Evolutionary conservation across 1,140 invertebrate species (phyloP).

Genomic region (Rhagoletis pomonella): DNA sequence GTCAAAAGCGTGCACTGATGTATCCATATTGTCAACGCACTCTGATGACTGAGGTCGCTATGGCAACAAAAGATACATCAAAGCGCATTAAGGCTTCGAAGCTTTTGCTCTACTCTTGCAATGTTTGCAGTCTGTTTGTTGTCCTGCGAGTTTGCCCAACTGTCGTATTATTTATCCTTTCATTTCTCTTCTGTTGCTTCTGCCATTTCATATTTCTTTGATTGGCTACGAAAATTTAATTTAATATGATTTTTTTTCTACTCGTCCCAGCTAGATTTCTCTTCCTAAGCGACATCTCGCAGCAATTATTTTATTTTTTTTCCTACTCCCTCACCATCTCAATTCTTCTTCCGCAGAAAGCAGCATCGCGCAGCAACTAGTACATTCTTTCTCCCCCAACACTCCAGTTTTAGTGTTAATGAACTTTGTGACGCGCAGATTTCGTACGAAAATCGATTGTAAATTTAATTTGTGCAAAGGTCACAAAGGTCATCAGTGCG

Average conservation of each 20-base stretch:
- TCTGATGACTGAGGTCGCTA: neutral
- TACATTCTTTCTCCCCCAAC: neutral
- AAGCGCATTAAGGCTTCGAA: neutral
- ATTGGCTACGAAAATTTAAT: neutral
- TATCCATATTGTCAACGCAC: neutral
- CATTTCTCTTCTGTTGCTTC: neutral
- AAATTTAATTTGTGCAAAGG: neutral
- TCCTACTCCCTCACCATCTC: no score
- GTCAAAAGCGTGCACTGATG: slow-evolving; percentile 10
- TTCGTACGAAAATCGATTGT: neutral
- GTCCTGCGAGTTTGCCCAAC: no score
- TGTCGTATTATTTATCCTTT: neutral
- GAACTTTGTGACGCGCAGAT: neutral
- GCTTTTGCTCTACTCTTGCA: neutral
- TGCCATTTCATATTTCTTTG: neutral
- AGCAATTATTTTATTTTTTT: neutral
- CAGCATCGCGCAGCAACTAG: neutral
- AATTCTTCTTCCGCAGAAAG: no score
- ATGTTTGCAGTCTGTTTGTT: neutral
- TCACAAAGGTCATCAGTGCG: neutral
- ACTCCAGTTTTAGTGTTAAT: no score
- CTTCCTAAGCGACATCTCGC: neutral
- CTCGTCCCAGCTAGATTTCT: no score
- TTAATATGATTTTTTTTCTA: neutral
- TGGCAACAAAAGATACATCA: neutral